Base-by-base conservation (phyloP, 2,797 vertebrate genomes). In the Typhlichthys subterraneus region DNA sequence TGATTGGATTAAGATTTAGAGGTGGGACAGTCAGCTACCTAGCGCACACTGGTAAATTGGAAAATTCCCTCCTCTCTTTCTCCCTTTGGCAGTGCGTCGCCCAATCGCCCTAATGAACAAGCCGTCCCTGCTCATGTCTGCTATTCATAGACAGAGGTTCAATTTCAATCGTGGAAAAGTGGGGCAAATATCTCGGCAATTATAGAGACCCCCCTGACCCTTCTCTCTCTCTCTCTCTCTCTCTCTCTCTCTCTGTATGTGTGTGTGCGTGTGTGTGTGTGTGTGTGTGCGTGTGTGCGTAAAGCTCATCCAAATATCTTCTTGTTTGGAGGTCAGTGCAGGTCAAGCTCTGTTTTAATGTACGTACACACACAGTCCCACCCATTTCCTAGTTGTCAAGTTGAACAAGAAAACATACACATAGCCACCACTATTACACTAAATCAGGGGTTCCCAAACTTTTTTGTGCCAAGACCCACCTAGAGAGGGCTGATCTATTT, bases 91-190 rank as follows among this genome's bases (percentile, higher is more conserved):
- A n/a, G n/a, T n/a, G n/a, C n/a, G n/a, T n/a, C n/a, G n/a, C n/a
- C n/a, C n/a, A n/a, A n/a, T n/a, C n/a, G n/a, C n/a, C n/a, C n/a
- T n/a, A n/a, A n/a, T n/a, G n/a, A n/a, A n/a, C n/a, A n/a, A n/a
- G n/a, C n/a, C n/a, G n/a, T n/a, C n/a, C n/a, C n/a, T n/a, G n/a
- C 17, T n/a, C 23, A 51, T 51, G 14, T 45, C 8, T 53, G 38
- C 76, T 80, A 88, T 80, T 65, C 75, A 82, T 85, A 86, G 75
- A 12, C 11, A 0, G 38, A 11, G 2, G n/a, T 63, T 33, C 58
- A 31, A 66, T 64, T 69, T 75, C 51, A 38, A 53, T n/a, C 11
- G 31, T 2, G 12, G 50, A 69, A 57, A 82, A 81, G 75, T 69
- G 50, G 67, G 64, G 62, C 80, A 51, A 55, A 58, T 33, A 31